phyloP scores from a whole-genome alignment of 2,888 invertebrate species.

The Melieria picta region DNA sequence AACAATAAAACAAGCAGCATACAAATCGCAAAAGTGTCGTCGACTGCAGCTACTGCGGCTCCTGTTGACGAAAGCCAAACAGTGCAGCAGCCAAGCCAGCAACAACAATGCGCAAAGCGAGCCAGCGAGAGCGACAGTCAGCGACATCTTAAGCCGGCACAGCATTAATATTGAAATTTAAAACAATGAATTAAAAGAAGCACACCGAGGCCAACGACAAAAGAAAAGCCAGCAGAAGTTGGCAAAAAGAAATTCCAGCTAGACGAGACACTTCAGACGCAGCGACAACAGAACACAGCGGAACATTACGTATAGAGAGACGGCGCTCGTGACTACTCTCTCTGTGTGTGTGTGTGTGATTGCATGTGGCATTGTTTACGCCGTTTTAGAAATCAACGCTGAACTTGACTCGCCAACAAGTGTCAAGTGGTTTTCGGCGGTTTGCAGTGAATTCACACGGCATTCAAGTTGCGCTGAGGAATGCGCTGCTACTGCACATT shows the following conservation, averaged over 20 bases:
- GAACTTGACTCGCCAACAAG: too few species aligned
- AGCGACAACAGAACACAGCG: not conserved
- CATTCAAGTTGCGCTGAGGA: too few species aligned
- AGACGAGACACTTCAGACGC: not conserved
- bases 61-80: not conserved
- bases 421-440: too few species aligned
- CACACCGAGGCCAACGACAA: not conserved
- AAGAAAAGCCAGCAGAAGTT: not conserved
- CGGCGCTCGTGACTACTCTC: too few species aligned
- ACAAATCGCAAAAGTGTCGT: not conserved
- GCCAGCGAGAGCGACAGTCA: not conserved
- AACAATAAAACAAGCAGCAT: not conserved
- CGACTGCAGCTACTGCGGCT: not conserved
- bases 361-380: too few species aligned
- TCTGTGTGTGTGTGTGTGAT: too few species aligned
- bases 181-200: not conserved
- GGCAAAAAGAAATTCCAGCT: not conserved
- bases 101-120: not conserved
- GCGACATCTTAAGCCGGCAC: not conserved
- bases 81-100: not conserved
- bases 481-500: too few species aligned
- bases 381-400: too few species aligned
- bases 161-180: constrained; percentile 10
- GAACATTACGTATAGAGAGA: too few species aligned
- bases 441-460: too few species aligned